A percentile compares a stretch with the other conserved stretches of the same genome.
Conservation (phyloP, 2,113 vertebrate genomes). For the Steatornis caripensis region DNA sequence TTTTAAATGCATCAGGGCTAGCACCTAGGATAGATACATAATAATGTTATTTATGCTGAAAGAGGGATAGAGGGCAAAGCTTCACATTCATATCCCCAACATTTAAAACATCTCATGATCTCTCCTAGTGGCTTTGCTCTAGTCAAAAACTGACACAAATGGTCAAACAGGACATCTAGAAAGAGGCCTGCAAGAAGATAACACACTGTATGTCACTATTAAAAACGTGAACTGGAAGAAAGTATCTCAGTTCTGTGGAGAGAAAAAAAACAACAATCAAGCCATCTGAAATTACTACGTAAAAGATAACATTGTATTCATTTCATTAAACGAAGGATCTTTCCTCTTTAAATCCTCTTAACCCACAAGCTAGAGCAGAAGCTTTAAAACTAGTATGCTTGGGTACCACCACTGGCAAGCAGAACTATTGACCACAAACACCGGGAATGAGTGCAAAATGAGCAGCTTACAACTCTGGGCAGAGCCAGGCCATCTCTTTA, state of each 20-base stretch:
- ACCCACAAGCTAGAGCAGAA: not conserved
- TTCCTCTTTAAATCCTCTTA: not conserved
- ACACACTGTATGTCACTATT: not conserved
- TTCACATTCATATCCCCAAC: not conserved
- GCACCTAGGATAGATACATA: not conserved
- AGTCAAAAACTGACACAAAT: not conserved
- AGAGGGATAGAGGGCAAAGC: not conserved
- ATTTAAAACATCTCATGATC: not conserved
- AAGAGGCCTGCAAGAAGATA: not conserved
- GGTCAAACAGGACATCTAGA: not conserved
- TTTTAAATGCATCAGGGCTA: not conserved
- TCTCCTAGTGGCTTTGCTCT: not conserved
- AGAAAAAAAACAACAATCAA: not conserved
- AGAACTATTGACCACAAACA: not conserved
- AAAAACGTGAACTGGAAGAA: not conserved
- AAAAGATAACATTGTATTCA: not conserved
- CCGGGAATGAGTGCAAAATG: not conserved
- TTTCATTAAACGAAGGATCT: not conserved
- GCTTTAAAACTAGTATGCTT: not conserved
- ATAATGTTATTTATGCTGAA: not conserved
- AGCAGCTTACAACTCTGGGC: not conserved
- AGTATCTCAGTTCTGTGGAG: not conserved
- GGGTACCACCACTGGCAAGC: not conserved
- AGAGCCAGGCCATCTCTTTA: not conserved
- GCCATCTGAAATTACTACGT: not conserved